Evolutionary conservation across 2,113 vertebrate genomes (phyloP).

Genomic region (Harpagus bidentatus): DNA sequence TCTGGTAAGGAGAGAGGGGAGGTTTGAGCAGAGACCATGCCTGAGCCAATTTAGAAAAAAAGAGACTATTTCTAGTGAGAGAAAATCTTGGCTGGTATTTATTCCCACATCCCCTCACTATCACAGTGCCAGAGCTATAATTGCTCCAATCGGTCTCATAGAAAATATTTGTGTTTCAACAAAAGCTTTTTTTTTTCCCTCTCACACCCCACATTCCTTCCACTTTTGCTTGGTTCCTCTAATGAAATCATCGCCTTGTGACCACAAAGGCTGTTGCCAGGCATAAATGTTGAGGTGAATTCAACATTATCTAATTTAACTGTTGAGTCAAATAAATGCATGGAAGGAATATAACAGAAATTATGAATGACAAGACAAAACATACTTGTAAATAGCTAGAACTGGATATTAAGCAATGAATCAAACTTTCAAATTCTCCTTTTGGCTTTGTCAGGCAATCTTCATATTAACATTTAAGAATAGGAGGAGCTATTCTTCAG

Average conservation of each 20-base stretch:
- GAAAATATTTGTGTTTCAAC: not conserved
- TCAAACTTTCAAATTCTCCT: not conserved
- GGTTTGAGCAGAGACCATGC: not conserved
- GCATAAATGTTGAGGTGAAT: not conserved
- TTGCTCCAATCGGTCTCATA: not conserved
- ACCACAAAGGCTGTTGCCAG: not conserved
- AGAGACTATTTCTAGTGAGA: not conserved
- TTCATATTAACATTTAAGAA: not conserved
- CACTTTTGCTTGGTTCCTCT: not conserved
- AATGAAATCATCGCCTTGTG: not conserved
- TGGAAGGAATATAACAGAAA: not conserved
- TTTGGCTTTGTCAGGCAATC: not conserved
- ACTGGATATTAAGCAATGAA: not conserved
- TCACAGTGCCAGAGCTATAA: not conserved
- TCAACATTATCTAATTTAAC: not conserved
- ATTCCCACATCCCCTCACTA: not conserved
- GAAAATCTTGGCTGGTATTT: not conserved
- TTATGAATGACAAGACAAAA: not conserved
- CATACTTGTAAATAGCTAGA: not conserved
- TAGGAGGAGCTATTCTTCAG: not conserved
- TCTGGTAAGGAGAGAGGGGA: not conserved
- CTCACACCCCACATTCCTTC: not conserved
- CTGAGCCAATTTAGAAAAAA: not conserved
- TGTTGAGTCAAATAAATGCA: not conserved
- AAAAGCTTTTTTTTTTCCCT: not conserved